Evolutionary conservation across 2,113 vertebrate genomes (phyloP).

Genomic region (Raphicerus campestris): DNA sequence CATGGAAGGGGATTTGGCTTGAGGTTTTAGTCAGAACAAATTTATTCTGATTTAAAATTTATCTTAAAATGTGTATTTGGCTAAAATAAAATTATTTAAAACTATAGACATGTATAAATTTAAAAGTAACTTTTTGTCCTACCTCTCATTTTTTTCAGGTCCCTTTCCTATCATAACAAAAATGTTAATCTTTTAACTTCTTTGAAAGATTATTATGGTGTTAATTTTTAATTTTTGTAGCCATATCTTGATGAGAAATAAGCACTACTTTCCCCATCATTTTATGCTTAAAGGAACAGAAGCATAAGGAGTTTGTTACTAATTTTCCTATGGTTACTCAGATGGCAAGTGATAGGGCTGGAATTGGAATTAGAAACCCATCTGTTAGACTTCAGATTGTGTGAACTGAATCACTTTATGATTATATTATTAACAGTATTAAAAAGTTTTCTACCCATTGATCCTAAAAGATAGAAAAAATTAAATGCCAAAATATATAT

Average conservation of each 20-base stretch:
- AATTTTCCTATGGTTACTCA: neutral
- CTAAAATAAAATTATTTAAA: conserved; percentile 12
- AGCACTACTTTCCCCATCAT: neutral
- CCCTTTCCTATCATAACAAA: neutral
- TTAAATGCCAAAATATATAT: neutral
- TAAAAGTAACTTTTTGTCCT: neutral
- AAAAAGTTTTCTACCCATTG: neutral
- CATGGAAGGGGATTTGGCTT: neutral
- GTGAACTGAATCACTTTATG: neutral
- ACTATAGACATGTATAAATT: neutral
- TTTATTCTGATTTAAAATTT: conserved; percentile 14
- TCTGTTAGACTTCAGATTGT: neutral
- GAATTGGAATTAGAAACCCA: neutral
- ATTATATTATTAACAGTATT: neutral
- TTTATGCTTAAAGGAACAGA: neutral
- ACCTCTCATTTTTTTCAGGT: neutral
- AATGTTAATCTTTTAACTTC: neutral
- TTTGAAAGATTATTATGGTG: neutral
- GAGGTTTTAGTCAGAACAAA: neutral
- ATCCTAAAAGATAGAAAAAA: neutral
- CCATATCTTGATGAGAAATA: neutral
- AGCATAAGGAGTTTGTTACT: neutral
- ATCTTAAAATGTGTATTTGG: neutral
- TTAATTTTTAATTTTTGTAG: neutral
- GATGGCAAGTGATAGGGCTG: neutral